Evolutionary conservation across 1,140 invertebrate genomes (phyloP), one percentile per base, ranked within the genome.

Genomic region (Drosophila parabipectinata): DNA sequence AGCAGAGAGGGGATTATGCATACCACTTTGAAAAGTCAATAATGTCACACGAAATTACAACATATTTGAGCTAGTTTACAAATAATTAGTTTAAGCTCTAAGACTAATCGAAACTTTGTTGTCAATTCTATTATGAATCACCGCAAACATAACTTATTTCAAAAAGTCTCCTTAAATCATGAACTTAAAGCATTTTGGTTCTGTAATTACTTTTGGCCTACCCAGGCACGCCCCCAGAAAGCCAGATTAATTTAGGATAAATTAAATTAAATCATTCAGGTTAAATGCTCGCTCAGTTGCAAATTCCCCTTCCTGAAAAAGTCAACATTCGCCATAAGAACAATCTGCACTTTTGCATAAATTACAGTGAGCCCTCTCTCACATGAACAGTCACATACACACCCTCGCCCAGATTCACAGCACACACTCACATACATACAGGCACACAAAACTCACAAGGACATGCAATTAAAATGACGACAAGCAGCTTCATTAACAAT

Each of bases 401-500:
- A 32, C 15, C 14, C 15, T 8, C 9, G 30, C 59, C 47, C 12
- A 52, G 10, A 37, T 12, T 12, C 34, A 26, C 15, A 47, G 10
- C 34, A 26, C 15, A 47, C 14, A 21, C 14, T 4, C 24, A 39
- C 32, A 18, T 9, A 44, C 10, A 14, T 14, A 6, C 59, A 41
- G 21, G 47, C n/a, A 14, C 8, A 10, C 26, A 32, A 21, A 45
- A 28, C 51, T 28, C 44, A 57, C 64, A 53, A 76, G 72, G 54
- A 83, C 77, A 83, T 72, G 81, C 77, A 84, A 83, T 83, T 83
- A 83, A 83, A 84, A 79, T 63, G 66, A 72, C 77, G 80, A 83
- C 80, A 83, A 83, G 80, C 80, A 76, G 81, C 83, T 84, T 83
- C 80, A 83, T 83, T 84, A 83, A 83, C 80, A 76, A 76, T 75